A percentile compares a stretch with the other conserved stretches of the same genome.
These are phyloP conservation scores for Melinaea marsaeus DNA, from an alignment of 2,888 invertebrate genomes.

Conservation along the genomic window DNA sequence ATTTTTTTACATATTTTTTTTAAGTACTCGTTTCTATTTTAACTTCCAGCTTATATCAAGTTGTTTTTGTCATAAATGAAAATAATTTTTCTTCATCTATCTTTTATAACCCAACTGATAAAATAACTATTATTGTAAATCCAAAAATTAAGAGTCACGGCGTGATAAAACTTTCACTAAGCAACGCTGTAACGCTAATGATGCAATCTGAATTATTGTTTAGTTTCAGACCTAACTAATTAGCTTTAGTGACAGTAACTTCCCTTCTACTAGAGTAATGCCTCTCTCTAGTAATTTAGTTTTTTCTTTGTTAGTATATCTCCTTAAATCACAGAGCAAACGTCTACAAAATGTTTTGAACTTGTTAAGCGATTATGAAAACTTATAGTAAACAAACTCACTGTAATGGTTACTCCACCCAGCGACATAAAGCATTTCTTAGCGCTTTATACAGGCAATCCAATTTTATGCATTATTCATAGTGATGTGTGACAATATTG, in stretches of 20 bases:
- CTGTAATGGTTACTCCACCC: neutral
- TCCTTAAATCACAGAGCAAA: conserved; percentile 33
- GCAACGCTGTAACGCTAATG: conserved; percentile 34
- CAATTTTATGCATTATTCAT: conserved; percentile 36
- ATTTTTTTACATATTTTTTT: no score
- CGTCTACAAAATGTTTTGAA: conserved; percentile 48
- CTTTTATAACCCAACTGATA: neutral
- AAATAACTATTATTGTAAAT: conserved; percentile 8
- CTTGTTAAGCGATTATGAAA: conserved; percentile 38
- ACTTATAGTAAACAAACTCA: conserved; percentile 17
- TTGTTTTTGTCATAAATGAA: no score
- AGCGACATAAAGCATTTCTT: neutral
- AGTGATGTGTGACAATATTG: conserved; percentile 47
- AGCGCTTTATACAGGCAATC: neutral
- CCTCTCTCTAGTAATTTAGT: conserved; percentile 54
- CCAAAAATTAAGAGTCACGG: no score
- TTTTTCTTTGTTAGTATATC: conserved; percentile 44
- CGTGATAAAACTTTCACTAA: conserved; percentile 32
- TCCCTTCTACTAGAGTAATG: conserved; percentile 43
- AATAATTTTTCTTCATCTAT: no score
- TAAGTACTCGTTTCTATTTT: no score
- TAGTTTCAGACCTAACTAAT: conserved; percentile 64
- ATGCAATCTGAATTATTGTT: conserved; percentile 59
- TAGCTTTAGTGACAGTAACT: conserved; percentile 59
- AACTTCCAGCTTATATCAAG: no score